Base-by-base conservation (phyloP, 2,113 vertebrate genomes). In the Cricetomys ansorgei region DNA sequence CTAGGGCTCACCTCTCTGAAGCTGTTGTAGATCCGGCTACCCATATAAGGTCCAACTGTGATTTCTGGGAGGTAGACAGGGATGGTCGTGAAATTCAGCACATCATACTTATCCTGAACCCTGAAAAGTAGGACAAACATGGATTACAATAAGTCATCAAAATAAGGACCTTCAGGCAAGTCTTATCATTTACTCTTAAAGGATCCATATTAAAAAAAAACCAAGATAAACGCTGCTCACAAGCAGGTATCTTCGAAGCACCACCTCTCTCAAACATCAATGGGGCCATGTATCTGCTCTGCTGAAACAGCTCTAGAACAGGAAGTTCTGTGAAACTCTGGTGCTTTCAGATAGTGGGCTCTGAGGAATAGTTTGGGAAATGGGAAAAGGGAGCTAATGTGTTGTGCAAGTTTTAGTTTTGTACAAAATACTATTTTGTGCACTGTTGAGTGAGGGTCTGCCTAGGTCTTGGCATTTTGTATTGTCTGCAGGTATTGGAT, bases 31-130 rank as follows among this genome's bases (percentile, higher is more conserved):
- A 97, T 31, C 1, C 97, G 97, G 70, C 99, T 98, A 1, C 55
- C 99, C 23, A 99, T 99, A 0, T 75, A 94, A 21, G 99, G 99
- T 0, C 99, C 99, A 0, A 99, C 92, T 1, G 99, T 99, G 94
- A 99, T 50, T 96, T 99, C 99, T 0, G 99, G 99, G 76, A 99
- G 90, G 73, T 98, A 99, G 57, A 11, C 11, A 0, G 99, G 99
- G 80, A 99, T 84, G 79, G 97, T 88, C 0, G 97, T 97, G 55
- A 98, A 90, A 0, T 94, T 88, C 31, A 98, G 90, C 91, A 99
- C 98, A 2, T 3, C 48, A 1, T 69, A 8, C 92, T 99, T 99
- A 96, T 99, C 97, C 96, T 99, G 98, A 50, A 99, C 98, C 0
- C 99, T 99, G 69, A 5, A 13, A 11, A 72, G 87, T 3, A 94